phyloP scores from a whole-genome alignment of 37 sponge, comb jelly and placozoan species.

The Ephydatia muelleri region DNA sequence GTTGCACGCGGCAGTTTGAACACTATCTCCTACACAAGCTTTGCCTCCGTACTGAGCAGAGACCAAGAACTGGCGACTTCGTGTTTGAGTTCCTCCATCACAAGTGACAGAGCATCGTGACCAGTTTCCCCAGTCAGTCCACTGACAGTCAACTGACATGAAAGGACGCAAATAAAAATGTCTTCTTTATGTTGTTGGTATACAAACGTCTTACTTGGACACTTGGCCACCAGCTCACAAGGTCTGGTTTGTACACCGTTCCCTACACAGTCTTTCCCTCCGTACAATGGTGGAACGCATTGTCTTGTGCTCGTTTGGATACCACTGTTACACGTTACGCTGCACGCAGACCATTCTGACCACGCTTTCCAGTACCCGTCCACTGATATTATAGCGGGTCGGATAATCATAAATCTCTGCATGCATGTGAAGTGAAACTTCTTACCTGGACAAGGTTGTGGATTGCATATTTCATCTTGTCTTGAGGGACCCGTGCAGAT shows the following conservation, averaged over 20 bases:
- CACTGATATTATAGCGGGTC: conserved; percentile 28
- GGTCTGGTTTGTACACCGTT: conserved; percentile 6
- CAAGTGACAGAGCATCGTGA: conserved; percentile 52
- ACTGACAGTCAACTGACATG: conserved; percentile 51
- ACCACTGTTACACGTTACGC: conserved; percentile 58
- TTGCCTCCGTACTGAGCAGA: conserved; percentile 59
- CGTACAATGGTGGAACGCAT: conserved; percentile 68
- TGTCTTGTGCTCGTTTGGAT: conserved; percentile 10
- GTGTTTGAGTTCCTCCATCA: conserved; percentile 28
- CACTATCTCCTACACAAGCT: conserved; percentile 45
- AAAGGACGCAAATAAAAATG: background rate
- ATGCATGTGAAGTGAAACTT: too few relatives aligned
- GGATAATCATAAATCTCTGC: background rate
- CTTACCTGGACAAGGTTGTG: conserved; percentile 73
- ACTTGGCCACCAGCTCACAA: conserved; percentile 57
- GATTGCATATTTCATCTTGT: conserved; percentile 62
- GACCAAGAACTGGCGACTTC: conserved; percentile 34
- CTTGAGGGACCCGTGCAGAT: conserved; percentile 46
- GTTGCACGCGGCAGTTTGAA: conserved; percentile 63
- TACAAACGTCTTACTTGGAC: conserved; percentile 41
- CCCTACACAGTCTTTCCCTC: conserved; percentile 70
- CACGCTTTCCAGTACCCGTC: conserved; percentile 84
- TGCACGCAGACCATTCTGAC: conserved; percentile 75
- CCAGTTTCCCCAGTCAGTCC: conserved; percentile 78
- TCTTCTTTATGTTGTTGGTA: background rate